These are phyloP conservation scores for Bombus polaris DNA, from an alignment of 1,140 invertebrate genomes.

Conservation along the genomic window DNA sequence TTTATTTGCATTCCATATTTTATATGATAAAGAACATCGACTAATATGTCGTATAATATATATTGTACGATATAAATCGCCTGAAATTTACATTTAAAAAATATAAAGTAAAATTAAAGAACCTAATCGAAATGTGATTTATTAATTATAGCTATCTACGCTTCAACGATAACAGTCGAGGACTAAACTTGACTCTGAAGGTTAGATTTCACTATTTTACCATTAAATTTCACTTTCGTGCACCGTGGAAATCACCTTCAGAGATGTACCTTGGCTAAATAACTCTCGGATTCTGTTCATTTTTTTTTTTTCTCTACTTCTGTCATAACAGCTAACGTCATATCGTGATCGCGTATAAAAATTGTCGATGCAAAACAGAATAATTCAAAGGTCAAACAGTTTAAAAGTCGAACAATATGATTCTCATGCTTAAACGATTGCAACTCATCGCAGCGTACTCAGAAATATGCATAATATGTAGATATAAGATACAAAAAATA, in stretches of 20 bases:
- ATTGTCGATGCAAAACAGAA: neutral
- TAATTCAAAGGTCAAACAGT: constrained; percentile 49
- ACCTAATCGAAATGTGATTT: too few species aligned
- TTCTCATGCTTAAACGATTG: neutral
- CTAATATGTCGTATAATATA: neutral
- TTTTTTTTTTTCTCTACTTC: neutral
- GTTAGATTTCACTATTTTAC: neutral
- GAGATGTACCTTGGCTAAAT: too few species aligned
- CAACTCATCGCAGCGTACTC: too few species aligned
- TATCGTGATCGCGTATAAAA: constrained; percentile 34
- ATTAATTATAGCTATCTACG: neutral
- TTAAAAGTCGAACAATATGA: constrained; percentile 15
- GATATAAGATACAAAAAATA: neutral
- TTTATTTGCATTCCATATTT: neutral
- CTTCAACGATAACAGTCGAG: neutral
- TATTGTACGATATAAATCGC: neutral
- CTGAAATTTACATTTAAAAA: too few species aligned
- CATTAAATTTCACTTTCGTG: neutral
- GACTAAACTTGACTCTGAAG: neutral
- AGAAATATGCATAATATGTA: too few species aligned
- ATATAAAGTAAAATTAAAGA: neutral
- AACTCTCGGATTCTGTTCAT: neutral
- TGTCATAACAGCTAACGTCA: constrained; percentile 17
- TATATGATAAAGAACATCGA: neutral
- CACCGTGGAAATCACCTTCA: neutral